Conservation (phyloP, 2,113 vertebrate species). For the Ctenodactylus gundi region DNA sequence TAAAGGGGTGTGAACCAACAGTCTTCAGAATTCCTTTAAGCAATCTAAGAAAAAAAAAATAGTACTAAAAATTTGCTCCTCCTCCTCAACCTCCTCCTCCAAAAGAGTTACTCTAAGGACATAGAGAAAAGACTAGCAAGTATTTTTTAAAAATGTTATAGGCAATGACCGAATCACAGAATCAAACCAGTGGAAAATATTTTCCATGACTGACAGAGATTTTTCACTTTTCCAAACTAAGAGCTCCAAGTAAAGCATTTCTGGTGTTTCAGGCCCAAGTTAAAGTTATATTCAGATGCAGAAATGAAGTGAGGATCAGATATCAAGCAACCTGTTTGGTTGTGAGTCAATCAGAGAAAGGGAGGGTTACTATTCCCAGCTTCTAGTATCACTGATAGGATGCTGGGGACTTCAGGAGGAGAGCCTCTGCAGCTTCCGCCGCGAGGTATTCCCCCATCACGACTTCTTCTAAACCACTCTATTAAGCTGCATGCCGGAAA, state of each 20-base stretch:
- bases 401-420: not conserved
- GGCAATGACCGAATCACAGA: not conserved
- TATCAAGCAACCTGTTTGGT: not conserved
- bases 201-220: not conserved
- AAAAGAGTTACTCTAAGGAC: not conserved
- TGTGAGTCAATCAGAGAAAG: not conserved
- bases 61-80: not conserved
- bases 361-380: not conserved
- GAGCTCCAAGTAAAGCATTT: not conserved
- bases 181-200: not conserved
- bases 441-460: not conserved
- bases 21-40: slow-evolving; percentile 20
- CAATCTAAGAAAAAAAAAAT: not conserved
- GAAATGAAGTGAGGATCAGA: not conserved
- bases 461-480: not conserved
- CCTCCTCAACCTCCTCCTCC: no score
- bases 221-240: not conserved
- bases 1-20: not conserved
- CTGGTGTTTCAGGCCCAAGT: not conserved
- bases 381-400: not conserved
- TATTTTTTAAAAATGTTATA: not conserved
- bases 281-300: not conserved
- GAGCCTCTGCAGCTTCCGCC: not conserved
- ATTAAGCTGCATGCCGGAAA: slow-evolving; percentile 49
- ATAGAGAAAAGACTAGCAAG: not conserved